Conservation (phyloP, 2,888 invertebrate genomes). For the Tiphia femorata region DNA sequence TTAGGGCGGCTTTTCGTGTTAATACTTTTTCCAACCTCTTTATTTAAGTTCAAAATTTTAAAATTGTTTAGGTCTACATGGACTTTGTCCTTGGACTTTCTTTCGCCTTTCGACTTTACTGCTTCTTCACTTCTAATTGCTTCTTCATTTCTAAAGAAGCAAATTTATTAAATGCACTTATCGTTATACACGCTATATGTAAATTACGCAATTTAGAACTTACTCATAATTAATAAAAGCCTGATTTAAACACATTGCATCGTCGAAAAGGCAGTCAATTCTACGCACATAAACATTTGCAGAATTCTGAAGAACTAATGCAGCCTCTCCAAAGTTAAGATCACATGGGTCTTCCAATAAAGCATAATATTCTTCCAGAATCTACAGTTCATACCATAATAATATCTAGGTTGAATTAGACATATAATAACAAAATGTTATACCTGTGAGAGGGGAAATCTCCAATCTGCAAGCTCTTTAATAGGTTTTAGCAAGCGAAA, state of each 20-base stretch:
- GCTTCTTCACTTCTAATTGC: slow-evolving; percentile 35
- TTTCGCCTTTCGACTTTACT: not conserved
- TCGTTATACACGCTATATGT: too few species aligned
- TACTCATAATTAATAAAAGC: slow-evolving; percentile 57
- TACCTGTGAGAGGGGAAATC: slow-evolving; percentile 60
- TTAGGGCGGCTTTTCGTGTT: slow-evolving; percentile 44
- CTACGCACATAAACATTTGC: slow-evolving; percentile 79
- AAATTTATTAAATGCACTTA: not conserved
- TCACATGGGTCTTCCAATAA: slow-evolving; percentile 46
- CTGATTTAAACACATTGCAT: slow-evolving; percentile 68
- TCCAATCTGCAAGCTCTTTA: slow-evolving; percentile 60
- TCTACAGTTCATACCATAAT: slow-evolving; percentile 35
- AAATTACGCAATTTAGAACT: slow-evolving; percentile 16
- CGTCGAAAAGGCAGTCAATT: slow-evolving; percentile 76
- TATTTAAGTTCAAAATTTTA: slow-evolving; percentile 43
- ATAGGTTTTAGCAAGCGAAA: slow-evolving; percentile 55
- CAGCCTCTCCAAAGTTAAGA: slow-evolving; percentile 81
- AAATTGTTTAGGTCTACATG: slow-evolving; percentile 54
- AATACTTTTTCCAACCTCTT: slow-evolving; percentile 51
- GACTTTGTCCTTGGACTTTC: not conserved
- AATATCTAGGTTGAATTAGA: not conserved
- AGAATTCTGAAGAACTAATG: slow-evolving; percentile 82
- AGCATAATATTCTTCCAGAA: slow-evolving; percentile 52
- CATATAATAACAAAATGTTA: not conserved
- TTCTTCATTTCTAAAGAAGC: not conserved